These are phyloP conservation scores for Bombus polaris DNA, from an alignment of 1,140 invertebrate genomes.

Conservation along the genomic window DNA sequence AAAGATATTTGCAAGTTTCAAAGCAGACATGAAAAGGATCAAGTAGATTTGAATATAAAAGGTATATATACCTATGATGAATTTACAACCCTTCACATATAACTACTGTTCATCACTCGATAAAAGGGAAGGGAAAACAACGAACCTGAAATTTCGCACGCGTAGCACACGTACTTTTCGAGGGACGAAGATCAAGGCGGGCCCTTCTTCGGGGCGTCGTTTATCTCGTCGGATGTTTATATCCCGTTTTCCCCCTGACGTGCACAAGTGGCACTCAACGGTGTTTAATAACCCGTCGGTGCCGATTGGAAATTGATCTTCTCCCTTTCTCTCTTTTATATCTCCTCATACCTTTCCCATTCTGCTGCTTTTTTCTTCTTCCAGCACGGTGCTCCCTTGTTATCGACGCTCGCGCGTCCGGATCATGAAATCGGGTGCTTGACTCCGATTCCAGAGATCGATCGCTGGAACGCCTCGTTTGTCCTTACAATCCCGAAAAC, in stretches of 20 bases:
- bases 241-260: slow-evolving; percentile 40
- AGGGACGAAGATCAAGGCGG: slow-evolving; percentile 27
- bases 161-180: slow-evolving; percentile 32
- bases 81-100: background rate
- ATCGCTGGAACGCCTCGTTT: slow-evolving; percentile 44
- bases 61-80: background rate
- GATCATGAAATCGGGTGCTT: slow-evolving; percentile 11
- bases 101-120: background rate
- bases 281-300: slow-evolving; percentile 58
- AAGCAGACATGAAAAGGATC: background rate
- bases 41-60: background rate
- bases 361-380: background rate
- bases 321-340: slow-evolving; percentile 22
- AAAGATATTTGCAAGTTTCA: no score
- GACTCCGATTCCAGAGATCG: slow-evolving; percentile 36
- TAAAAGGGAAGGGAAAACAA: background rate
- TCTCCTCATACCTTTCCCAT: background rate
- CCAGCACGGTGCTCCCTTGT: background rate
- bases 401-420: slow-evolving; percentile 30
- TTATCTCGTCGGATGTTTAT: slow-evolving; percentile 54
- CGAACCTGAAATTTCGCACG: no score
- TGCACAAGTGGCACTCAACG: slow-evolving; percentile 47
- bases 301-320: slow-evolving; percentile 52
- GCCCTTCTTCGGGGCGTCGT: background rate
- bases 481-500: slow-evolving; percentile 25